phyloP scores from a whole-genome alignment of 2,888 invertebrate species.

The Drosophila macrothrix region DNA sequence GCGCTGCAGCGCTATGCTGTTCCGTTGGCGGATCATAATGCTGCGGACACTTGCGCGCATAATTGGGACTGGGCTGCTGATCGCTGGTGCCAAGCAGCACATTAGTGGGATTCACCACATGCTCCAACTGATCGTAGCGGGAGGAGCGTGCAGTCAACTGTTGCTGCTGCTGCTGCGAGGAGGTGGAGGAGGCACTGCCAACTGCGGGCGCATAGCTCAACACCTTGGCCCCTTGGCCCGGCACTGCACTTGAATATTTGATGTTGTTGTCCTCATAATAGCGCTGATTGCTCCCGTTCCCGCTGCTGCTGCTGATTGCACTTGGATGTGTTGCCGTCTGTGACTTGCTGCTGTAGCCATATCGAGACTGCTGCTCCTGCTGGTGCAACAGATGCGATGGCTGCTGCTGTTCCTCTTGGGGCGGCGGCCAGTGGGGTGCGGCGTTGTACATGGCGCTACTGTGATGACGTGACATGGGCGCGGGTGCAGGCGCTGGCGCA shows the following conservation, averaged over 20 bases:
- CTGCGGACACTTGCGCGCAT: slow-evolving; percentile 80
- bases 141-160: slow-evolving; percentile 8
- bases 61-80: slow-evolving; percentile 81
- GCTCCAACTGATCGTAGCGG: slow-evolving; percentile 63
- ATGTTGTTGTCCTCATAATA: slow-evolving; percentile 57
- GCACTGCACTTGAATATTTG: slow-evolving; percentile 50
- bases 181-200: slow-evolving; percentile 30
- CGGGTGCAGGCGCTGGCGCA: background rate
- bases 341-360: slow-evolving; percentile 27
- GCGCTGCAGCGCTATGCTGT: slow-evolving; percentile 53
- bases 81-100: slow-evolving; percentile 63
- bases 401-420: slow-evolving; percentile 50
- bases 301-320: slow-evolving; percentile 31
- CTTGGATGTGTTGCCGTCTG: slow-evolving; percentile 24
- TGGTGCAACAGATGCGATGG: slow-evolving; percentile 25
- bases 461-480: slow-evolving; percentile 17
- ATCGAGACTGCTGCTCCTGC: slow-evolving; percentile 36
- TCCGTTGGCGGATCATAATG: slow-evolving; percentile 73
- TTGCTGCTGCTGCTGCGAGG: slow-evolving; percentile 4
- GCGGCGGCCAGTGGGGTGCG: slow-evolving; percentile 59
- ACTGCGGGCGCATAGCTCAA: slow-evolving; percentile 37
- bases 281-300: slow-evolving; percentile 24
- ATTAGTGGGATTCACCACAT: slow-evolving; percentile 81
- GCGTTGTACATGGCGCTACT: slow-evolving; percentile 33
- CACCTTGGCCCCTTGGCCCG: slow-evolving; percentile 26